Evolutionary conservation across 92 coral and sea anemone species (phyloP).

Genomic region (Parazoanthus atlanticus): DNA sequence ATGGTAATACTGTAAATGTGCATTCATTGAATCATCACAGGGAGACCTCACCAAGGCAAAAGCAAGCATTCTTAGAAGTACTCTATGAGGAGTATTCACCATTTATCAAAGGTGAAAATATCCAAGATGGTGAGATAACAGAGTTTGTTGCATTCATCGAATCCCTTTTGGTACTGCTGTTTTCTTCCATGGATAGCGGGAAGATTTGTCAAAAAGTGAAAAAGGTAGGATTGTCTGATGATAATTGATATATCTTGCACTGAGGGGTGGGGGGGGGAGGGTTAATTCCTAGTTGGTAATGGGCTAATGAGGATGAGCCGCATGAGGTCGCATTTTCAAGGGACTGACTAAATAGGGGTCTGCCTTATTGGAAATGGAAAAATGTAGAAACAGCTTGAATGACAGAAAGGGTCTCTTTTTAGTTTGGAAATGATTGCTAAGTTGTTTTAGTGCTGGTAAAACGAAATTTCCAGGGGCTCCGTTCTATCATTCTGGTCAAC

Average conservation of each 20-base stretch:
- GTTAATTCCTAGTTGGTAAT: not conserved
- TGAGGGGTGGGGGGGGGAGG: too few species aligned
- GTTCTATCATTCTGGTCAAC: too few species aligned
- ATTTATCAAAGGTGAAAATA: not conserved
- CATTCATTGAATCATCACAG: not conserved
- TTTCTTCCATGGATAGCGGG: constrained; percentile 20
- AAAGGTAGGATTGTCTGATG: not conserved
- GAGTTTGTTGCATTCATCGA: constrained; percentile 9
- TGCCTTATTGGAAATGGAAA: too few species aligned
- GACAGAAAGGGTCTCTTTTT: too few species aligned
- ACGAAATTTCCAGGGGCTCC: too few species aligned
- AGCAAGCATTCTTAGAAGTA: not conserved
- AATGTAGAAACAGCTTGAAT: too few species aligned
- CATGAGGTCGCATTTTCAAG: too few species aligned
- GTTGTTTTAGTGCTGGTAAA: too few species aligned
- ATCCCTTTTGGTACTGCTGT: not conserved
- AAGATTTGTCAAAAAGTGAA: constrained; percentile 12
- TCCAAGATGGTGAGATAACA: not conserved
- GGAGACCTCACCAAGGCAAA: constrained; percentile 2
- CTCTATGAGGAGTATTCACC: not conserved
- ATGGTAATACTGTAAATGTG: not conserved
- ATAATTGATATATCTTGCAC: not conserved
- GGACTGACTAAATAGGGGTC: too few species aligned
- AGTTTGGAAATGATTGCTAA: too few species aligned
- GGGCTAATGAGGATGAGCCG: not conserved